Conservation (phyloP, 30 jellyfish, hydroid and myxozoan species). For the Aurelia coerulea region DNA sequence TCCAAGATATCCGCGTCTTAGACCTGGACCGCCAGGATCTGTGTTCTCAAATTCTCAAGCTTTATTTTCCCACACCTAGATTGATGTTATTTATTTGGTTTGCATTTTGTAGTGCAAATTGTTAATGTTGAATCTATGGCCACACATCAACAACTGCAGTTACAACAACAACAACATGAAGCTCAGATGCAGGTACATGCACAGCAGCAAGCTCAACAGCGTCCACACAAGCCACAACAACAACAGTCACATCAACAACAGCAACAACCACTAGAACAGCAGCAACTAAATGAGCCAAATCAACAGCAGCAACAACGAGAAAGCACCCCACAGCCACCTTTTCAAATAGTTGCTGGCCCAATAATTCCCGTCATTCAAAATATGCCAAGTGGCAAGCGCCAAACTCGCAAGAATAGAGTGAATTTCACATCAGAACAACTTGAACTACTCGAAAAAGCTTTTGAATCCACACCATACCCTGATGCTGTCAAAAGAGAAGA, state of each 20-base stretch:
- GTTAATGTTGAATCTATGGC: constrained; percentile 20
- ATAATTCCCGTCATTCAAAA: constrained; percentile 4
- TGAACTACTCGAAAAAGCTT: constrained; percentile 84
- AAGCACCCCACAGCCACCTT: constrained; percentile 33
- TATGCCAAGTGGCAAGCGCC: constrained; percentile 58
- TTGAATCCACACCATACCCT: constrained; percentile 87
- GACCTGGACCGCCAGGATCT: too few species aligned
- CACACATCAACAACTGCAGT: constrained; percentile 2
- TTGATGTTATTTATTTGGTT: too few species aligned
- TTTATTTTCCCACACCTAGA: too few species aligned
- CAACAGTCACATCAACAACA: constrained; percentile 56
- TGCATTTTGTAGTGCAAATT: constrained; percentile 19
- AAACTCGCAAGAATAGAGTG: constrained; percentile 81
- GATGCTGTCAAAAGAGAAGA: constrained; percentile 94
- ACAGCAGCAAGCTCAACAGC: constrained; percentile 18
- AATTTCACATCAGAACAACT: constrained; percentile 90
- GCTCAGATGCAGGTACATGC: constrained; percentile 23
- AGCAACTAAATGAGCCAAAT: constrained; percentile 42
- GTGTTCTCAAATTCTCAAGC: too few species aligned
- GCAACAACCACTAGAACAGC: constrained; percentile 52
- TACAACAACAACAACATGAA: constrained; percentile 35
- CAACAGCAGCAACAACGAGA: constrained; percentile 40
- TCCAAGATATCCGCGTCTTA: too few species aligned
- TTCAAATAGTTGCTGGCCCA: constrained; percentile 15
- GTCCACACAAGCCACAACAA: constrained; percentile 22